Evolutionary conservation across 2,113 vertebrate genomes (phyloP).

Genomic region (Actinemys pallida): DNA sequence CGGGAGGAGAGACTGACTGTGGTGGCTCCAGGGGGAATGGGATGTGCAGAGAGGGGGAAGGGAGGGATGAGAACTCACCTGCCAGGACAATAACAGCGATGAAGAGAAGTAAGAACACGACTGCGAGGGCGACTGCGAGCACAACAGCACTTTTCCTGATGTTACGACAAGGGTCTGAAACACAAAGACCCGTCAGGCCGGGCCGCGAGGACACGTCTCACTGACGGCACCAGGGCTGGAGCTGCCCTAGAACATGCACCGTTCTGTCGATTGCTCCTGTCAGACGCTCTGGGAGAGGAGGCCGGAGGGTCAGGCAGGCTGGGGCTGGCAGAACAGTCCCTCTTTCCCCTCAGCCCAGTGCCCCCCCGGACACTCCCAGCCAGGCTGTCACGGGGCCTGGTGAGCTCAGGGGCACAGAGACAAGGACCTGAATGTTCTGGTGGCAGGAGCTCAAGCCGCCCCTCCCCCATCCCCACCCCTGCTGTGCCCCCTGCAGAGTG

Average conservation of each 20-base stretch:
- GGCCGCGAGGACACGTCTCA: not conserved
- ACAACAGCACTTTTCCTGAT: rapidly evolving
- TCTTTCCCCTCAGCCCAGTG: too few species aligned
- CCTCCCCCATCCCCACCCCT: too few species aligned
- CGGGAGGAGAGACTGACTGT: not conserved
- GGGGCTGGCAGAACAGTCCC: too few species aligned
- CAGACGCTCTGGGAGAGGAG: not conserved
- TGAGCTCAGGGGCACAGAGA: not conserved
- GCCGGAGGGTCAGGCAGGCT: too few species aligned
- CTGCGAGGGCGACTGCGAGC: not conserved
- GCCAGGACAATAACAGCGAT: not conserved
- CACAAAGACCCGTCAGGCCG: not conserved
- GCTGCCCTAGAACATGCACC: not conserved
- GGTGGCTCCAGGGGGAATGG: too few species aligned
- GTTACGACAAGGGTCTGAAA: not conserved
- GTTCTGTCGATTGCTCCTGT: rapidly evolving
- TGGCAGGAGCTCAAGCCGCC: too few species aligned
- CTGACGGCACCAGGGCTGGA: not conserved
- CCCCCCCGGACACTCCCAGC: not conserved
- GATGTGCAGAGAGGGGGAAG: rapidly evolving
- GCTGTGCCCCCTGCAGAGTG: too few species aligned
- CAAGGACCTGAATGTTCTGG: not conserved
- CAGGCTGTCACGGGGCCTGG: too few species aligned
- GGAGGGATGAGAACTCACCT: not conserved
- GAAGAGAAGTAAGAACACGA: not conserved